phyloP scores from a whole-genome alignment of 2,888 invertebrate species.

The Mesochorus sp. region DNA sequence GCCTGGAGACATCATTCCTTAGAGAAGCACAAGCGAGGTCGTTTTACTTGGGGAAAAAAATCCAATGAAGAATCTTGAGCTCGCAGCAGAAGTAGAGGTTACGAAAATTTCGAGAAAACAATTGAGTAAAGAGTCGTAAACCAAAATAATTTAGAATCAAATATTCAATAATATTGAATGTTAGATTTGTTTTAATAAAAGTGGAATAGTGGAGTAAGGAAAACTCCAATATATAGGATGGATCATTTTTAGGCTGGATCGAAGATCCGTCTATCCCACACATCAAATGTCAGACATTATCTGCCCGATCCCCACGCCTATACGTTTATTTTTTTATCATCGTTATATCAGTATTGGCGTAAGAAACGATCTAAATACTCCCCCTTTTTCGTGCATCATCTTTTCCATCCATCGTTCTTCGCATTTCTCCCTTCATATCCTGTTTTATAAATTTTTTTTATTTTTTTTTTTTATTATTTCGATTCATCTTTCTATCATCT shows the following conservation, averaged over 20 bases:
- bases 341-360: slow-evolving; percentile 1
- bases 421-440: slow-evolving; percentile 2
- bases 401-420: background rate
- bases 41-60: too few relatives aligned
- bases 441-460: too few relatives aligned
- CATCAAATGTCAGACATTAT: slow-evolving; percentile 53
- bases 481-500: background rate
- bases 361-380: background rate
- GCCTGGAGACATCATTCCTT: too few relatives aligned
- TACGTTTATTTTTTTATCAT: background rate
- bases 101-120: too few relatives aligned
- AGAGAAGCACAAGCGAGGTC: too few relatives aligned
- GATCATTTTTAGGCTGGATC: slow-evolving; percentile 20
- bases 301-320: slow-evolving; percentile 23
- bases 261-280: slow-evolving; percentile 16
- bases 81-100: too few relatives aligned
- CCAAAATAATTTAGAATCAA: too few relatives aligned
- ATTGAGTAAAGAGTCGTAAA: background rate
- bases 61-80: too few relatives aligned
- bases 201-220: background rate
- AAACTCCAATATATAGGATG: slow-evolving; percentile 2
- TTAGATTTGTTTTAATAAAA: background rate
- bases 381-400: background rate
- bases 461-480: background rate
- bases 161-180: background rate